A percentile compares a stretch with the other conserved stretches of the same genome.
Conservation (phyloP, 2,797 vertebrate genomes). For the Alfaro cultratus region DNA sequence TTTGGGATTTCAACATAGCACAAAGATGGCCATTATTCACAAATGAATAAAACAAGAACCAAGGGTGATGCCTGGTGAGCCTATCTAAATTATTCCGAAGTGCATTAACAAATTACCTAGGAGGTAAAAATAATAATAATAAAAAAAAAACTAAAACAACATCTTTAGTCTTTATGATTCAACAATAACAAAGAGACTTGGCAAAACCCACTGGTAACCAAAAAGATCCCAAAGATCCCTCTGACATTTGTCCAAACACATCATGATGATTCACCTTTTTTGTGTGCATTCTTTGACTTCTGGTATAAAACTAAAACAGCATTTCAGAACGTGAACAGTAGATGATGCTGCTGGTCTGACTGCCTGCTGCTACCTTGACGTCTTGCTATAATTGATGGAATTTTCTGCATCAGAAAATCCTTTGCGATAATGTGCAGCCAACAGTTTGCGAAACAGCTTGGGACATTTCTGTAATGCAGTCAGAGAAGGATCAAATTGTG, state of each 20-base stretch:
- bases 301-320: not conserved
- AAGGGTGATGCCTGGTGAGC: not conserved
- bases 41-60: not conserved
- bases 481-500: not conserved
- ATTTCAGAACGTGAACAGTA: not conserved
- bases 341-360: not conserved
- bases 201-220: not conserved
- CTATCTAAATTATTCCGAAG: not conserved
- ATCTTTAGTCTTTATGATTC: not conserved
- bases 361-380: not conserved
- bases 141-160: not conserved
- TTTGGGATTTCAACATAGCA: not conserved
- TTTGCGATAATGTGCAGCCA: not conserved
- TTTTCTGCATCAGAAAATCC: not conserved
- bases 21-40: not conserved
- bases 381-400: not conserved
- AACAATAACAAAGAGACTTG: not conserved
- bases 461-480: not conserved
- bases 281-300: not conserved
- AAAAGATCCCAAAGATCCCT: not conserved
- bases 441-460: not conserved
- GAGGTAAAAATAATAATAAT: not conserved
- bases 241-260: not conserved
- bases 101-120: not conserved
- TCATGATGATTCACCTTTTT: not conserved